Evolutionary conservation across 2,888 invertebrate species (phyloP).

Genomic region (Trissolcus japonicus): DNA sequence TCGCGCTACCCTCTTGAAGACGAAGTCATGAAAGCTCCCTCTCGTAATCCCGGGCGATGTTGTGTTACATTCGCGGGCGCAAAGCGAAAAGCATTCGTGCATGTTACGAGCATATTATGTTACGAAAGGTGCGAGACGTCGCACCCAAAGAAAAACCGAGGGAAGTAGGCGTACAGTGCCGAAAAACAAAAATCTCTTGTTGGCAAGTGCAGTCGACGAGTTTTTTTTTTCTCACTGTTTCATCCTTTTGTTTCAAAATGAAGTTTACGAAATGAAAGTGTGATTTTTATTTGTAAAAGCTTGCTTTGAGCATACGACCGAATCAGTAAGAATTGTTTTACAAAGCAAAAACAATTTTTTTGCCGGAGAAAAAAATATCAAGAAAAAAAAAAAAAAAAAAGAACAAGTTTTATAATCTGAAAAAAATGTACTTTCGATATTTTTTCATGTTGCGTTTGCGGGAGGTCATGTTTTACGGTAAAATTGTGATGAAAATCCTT

Average conservation of each 20-base stretch:
- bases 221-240: background rate
- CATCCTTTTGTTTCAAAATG: background rate
- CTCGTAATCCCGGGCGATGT: slow-evolving; percentile 34
- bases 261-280: background rate
- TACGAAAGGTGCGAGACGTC: slow-evolving; percentile 34
- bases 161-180: slow-evolving; percentile 33
- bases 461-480: too few species aligned
- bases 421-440: background rate
- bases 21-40: slow-evolving; percentile 47
- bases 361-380: background rate
- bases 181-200: slow-evolving; percentile 43
- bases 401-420: background rate
- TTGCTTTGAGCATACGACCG: too few species aligned
- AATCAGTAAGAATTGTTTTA: background rate
- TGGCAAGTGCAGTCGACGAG: slow-evolving; percentile 3
- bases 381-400: background rate
- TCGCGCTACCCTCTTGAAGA: slow-evolving; percentile 53
- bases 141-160: slow-evolving; percentile 14
- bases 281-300: background rate
- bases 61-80: slow-evolving; percentile 35
- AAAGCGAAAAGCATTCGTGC: slow-evolving; percentile 46
- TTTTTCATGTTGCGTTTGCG: too few species aligned
- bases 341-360: slow-evolving; percentile 5
- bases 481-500: background rate
- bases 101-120: slow-evolving; percentile 32